Percentiles rank a stretch among this genome's conserved stretches.
Evolutionary conservation across 1,140 invertebrate genomes (phyloP).

Genomic region (Dufourea novaeangliae): DNA sequence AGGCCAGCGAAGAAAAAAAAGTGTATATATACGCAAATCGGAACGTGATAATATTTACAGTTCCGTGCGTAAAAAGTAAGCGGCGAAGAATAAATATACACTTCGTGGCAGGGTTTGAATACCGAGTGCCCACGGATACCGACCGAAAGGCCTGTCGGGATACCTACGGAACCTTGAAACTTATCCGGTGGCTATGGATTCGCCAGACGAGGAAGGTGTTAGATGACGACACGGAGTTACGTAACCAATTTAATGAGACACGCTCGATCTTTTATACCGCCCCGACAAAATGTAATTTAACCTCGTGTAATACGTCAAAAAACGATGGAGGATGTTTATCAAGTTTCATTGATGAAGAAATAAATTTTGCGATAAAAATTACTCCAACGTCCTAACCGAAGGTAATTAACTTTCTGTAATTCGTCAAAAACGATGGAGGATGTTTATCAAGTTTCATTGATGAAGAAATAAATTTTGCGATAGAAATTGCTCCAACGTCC

Average conservation of each 20-base stretch:
- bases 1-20: slow-evolving; percentile 37
- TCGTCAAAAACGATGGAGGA: no score
- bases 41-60: slow-evolving; percentile 60
- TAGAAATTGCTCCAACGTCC: no score
- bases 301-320: neutral
- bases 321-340: no score
- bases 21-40: slow-evolving; percentile 53
- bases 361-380: no score
- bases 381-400: no score
- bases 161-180: slow-evolving; percentile 18
- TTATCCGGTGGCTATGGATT: neutral
- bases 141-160: slow-evolving; percentile 9
- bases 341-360: no score
- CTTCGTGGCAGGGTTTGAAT: slow-evolving; percentile 23
- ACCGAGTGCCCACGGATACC: slow-evolving; percentile 18
- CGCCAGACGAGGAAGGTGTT: neutral
- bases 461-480: no score
- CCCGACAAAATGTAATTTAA: no score
- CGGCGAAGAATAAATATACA: slow-evolving; percentile 60
- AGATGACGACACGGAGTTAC: neutral
- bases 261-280: no score
- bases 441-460: no score
- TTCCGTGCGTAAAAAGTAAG: slow-evolving; percentile 56
- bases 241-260: slow-evolving; percentile 6
- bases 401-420: no score